Evolutionary conservation across 2,797 vertebrate species (phyloP).

Genomic region (Sebastes minor): DNA sequence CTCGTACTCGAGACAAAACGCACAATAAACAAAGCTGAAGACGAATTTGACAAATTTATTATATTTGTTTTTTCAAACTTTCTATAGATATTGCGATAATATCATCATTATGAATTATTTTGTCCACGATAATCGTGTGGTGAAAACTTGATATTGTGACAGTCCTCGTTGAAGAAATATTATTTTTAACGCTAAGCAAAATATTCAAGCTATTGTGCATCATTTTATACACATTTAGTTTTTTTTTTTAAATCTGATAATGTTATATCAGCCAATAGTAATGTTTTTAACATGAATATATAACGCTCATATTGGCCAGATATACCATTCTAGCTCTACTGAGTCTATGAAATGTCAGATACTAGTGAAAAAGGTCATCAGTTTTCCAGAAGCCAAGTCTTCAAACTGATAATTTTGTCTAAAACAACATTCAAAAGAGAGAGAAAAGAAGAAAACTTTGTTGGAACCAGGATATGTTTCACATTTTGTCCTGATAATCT

Average conservation of each 20-base stretch:
- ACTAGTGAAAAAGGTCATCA: background rate
- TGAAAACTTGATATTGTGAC: background rate
- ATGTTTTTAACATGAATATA: background rate
- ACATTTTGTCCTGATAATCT: background rate
- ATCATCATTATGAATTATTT: too few relatives aligned
- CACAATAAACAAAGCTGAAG: too few relatives aligned
- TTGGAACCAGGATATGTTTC: background rate
- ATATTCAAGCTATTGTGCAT: background rate
- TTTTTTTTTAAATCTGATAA: background rate
- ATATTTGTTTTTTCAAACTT: fast-evolving
- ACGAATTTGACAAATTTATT: too few relatives aligned
- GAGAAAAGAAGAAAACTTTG: background rate
- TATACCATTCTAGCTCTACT: background rate
- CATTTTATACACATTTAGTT: background rate
- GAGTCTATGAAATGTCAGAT: background rate
- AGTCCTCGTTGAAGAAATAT: too few relatives aligned
- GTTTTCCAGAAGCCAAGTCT: background rate
- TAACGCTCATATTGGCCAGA: background rate
- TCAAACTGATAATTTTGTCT: background rate
- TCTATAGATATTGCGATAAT: too few relatives aligned
- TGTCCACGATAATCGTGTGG: too few relatives aligned
- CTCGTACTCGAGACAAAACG: too few relatives aligned
- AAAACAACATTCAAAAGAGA: background rate
- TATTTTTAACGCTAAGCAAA: too few relatives aligned
- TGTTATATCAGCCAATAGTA: background rate